Evolutionary conservation across 2,797 vertebrate genomes (phyloP), one percentile per base, ranked within the genome.

Genomic region (Anniella stebbinsi): DNA sequence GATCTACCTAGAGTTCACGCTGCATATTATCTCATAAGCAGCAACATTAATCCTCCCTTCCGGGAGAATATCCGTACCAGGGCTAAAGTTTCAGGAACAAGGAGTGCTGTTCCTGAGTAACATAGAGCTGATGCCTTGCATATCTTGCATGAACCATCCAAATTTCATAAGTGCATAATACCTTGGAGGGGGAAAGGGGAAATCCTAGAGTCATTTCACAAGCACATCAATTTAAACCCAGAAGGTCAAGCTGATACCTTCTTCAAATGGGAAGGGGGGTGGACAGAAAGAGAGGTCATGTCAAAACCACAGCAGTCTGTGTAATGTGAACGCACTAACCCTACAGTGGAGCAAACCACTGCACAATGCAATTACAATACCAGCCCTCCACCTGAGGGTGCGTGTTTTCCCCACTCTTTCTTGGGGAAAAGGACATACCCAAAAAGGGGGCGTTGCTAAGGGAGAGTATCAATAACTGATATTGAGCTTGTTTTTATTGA

Each of bases 401-500:
- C 21, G 30, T 21, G 21, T 28, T 36, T 67, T 18, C 33, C 28
- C 38, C 30, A 17, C 33, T 21, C 38, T 36, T 48, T 30, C 6
- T 0, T 0, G 72, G 48, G 70, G 10, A 81, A 2, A 57, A 87
- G 87, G 88, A 82, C 75, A 88, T 81, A 91, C 69, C 8, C 86
- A 70, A 87, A 76, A 30, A 28, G 38, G 69, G 1, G 30, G 15
- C 0, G 0, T 17, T 11, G 0, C 0, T 18, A 67, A 51, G 81
- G 81, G 38, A 69, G 78, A 87, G 36, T 51, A 84, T 95, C 90
- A 97, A 0, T 89, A 98, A 90, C 98, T 98, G 60, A 98, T 97
- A 25, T 98, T 99, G 82, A 99, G 97, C 94, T 98, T 99, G 96
- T 98, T 99, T 96, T 99, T 99, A 97, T 98, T 99, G 86, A 99